These are phyloP conservation scores for Procambarus virginalis DNA, from an alignment of 1,140 invertebrate species.

Conservation along the genomic window DNA sequence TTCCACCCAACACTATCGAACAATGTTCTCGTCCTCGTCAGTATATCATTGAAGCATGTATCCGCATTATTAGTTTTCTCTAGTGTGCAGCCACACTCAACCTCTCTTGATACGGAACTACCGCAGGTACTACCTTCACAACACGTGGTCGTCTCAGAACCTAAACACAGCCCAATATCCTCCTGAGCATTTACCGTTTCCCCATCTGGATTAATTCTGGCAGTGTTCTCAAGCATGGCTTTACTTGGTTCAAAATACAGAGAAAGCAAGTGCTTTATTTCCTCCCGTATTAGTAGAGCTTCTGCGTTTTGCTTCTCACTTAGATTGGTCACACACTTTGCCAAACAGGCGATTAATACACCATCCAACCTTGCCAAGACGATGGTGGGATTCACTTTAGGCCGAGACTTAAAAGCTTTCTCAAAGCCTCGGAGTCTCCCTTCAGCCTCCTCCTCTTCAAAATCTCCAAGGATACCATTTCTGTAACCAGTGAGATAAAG, in stretches of 20 bases:
- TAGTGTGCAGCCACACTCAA: neutral
- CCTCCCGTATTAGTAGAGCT: neutral
- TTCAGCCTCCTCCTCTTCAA: constrained; percentile 23
- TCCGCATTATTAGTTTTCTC: neutral
- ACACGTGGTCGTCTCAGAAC: neutral
- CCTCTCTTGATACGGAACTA: neutral
- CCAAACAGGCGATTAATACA: neutral
- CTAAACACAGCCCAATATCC: neutral
- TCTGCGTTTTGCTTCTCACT: neutral
- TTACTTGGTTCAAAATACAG: neutral
- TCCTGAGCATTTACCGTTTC: neutral
- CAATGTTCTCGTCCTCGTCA: neutral
- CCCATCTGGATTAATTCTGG: too few species aligned
- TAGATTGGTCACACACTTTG: neutral
- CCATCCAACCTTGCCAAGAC: constrained; percentile 22
- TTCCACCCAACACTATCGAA: neutral
- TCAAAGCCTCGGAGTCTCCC: constrained; percentile 6
- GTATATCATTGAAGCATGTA: neutral
- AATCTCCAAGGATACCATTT: constrained; percentile 27
- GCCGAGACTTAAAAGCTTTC: neutral
- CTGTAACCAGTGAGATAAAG: constrained; percentile 26
- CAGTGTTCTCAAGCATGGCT: neutral
- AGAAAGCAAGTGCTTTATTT: neutral
- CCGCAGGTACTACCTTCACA: neutral
- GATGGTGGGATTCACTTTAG: constrained; percentile 18